A percentile compares a stretch with the other conserved stretches of the same genome.
Conservation (phyloP, 2,113 vertebrate species). For the Dascyllus trimaculatus region DNA sequence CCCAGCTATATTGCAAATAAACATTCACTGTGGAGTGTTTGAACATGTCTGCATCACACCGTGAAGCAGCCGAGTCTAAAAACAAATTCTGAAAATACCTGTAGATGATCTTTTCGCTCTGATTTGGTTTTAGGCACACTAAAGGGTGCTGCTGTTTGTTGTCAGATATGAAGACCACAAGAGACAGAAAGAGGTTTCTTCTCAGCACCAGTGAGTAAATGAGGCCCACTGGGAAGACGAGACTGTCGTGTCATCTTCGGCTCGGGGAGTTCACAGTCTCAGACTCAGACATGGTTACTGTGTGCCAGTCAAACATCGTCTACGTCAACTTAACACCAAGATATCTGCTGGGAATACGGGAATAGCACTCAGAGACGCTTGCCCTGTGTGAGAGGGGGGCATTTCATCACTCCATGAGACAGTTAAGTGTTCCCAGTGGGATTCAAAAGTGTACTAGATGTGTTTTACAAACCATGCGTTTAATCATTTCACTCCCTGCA, state of each 20-base stretch:
- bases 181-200: slow-evolving; percentile 54
- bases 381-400: slow-evolving; percentile 10
- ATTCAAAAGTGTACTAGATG: slow-evolving; percentile 24
- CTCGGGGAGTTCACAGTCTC: slow-evolving; percentile 49
- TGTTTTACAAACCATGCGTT: slow-evolving; percentile 46
- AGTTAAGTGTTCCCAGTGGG: slow-evolving; percentile 49
- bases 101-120: background rate
- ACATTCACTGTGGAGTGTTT: background rate
- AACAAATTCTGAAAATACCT: background rate
- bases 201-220: slow-evolving; percentile 67
- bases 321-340: slow-evolving; percentile 65
- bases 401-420: slow-evolving; percentile 56
- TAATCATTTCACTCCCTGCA: slow-evolving; percentile 22
- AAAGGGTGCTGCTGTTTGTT: slow-evolving; percentile 31
- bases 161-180: slow-evolving; percentile 46
- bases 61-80: background rate
- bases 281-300: slow-evolving; percentile 59
- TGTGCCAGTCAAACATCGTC: slow-evolving; percentile 73
- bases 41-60: background rate
- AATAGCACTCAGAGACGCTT: slow-evolving; percentile 62
- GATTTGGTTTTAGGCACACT: background rate
- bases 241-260: slow-evolving; percentile 63
- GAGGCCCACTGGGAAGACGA: slow-evolving; percentile 74
- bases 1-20: background rate
- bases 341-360: slow-evolving; percentile 73